phyloP scores from a whole-genome alignment of 2,113 vertebrate species.

The Lota lota region DNA sequence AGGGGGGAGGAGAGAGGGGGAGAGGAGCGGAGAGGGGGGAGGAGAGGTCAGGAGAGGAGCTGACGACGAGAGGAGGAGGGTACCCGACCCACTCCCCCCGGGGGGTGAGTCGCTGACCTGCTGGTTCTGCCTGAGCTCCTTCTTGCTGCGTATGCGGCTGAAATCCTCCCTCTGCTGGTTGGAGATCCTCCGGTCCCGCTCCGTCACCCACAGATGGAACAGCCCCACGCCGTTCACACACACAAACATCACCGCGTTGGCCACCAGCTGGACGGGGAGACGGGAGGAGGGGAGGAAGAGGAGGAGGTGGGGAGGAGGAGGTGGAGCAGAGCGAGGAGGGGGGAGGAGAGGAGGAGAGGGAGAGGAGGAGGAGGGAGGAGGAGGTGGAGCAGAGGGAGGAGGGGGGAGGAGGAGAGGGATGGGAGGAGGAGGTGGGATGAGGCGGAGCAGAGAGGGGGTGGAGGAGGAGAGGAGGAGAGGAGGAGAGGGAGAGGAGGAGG shows the following conservation, averaged over 20 bases:
- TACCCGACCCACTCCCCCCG: neutral
- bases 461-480: neutral
- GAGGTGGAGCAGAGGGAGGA: too few relatives aligned
- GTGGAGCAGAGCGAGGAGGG: neutral
- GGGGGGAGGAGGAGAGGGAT: too few relatives aligned
- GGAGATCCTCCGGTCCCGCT: constrained; percentile 75
- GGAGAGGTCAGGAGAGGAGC: too few relatives aligned
- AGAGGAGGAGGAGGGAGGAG: neutral
- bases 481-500: neutral
- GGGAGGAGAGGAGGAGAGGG: neutral
- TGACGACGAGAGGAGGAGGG: too few relatives aligned
- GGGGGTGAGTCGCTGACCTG: constrained; percentile 74
- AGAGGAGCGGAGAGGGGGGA: too few relatives aligned
- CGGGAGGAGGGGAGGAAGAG: neutral
- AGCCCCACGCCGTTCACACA: constrained; percentile 81
- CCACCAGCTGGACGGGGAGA: constrained; percentile 70
- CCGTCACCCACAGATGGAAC: constrained; percentile 81
- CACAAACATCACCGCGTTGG: constrained; percentile 79
- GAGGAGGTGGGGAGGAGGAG: neutral
- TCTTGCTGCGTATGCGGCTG: constrained; percentile 73
- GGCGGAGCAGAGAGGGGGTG: neutral
- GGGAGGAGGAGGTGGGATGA: too few relatives aligned
- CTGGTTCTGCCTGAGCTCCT: constrained; percentile 80
- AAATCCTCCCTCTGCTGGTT: constrained; percentile 79
- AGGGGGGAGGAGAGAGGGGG: too few relatives aligned